Percentiles rank a stretch among this genome's conserved stretches.
Evolutionary conservation across 2,888 invertebrate species (phyloP).

Genomic region (Volucella bombylans): DNA sequence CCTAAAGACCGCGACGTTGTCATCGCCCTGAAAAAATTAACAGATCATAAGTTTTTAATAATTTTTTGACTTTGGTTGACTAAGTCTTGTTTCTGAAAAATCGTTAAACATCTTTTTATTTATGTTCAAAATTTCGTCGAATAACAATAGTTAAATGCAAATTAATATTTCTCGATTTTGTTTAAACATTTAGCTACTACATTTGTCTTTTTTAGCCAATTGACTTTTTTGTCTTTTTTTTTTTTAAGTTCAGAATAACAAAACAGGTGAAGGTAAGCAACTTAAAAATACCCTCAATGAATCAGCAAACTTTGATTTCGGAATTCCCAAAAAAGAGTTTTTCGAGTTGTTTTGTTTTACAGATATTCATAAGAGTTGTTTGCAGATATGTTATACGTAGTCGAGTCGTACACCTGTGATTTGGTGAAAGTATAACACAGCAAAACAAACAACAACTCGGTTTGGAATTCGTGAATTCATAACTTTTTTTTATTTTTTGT

Average conservation of each 20-base stretch:
- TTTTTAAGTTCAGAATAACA: constrained; percentile 32
- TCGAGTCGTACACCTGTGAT: neutral
- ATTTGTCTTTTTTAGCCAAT: neutral
- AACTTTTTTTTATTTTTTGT: neutral
- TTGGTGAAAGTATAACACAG: constrained; percentile 41
- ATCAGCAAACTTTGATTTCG: constrained; percentile 32
- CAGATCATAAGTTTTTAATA: neutral
- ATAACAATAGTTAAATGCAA: constrained; percentile 50
- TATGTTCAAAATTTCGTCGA: neutral
- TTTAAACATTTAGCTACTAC: constrained; percentile 13
- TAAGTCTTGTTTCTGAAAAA: constrained; percentile 2
- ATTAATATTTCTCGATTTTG: constrained; percentile 45
- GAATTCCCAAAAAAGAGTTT: constrained; percentile 46
- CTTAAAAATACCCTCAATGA: constrained; percentile 44
- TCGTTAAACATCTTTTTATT: constrained; percentile 10
- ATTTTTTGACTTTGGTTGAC: neutral
- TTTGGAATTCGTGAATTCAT: constrained; percentile 23
- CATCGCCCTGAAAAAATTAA: neutral
- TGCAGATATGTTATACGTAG: neutral
- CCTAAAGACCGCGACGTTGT: no score
- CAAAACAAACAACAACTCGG: neutral
- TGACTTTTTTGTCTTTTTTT: constrained; percentile 14
- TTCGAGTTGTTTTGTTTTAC: neutral
- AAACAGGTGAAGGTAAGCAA: constrained; percentile 60
- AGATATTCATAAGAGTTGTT: no score